Evolutionary conservation across 2,888 invertebrate genomes (phyloP).

Genomic region (Seira musarum): DNA sequence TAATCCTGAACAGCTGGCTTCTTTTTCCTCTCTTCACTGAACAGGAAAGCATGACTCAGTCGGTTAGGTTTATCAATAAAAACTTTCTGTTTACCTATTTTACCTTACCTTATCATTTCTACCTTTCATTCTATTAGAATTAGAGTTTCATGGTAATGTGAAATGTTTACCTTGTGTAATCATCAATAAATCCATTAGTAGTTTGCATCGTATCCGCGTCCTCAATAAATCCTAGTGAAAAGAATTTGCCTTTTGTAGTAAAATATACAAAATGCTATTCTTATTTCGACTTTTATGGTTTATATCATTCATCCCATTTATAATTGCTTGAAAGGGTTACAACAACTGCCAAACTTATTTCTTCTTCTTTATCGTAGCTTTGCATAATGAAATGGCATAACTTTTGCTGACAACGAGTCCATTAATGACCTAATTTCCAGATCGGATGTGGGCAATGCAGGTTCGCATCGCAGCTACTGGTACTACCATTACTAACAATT

Average conservation of each 20-base stretch:
- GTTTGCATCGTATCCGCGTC: not conserved
- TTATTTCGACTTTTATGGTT: too few relatives aligned
- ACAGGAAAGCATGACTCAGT: slow-evolving; percentile 6
- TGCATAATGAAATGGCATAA: slow-evolving; percentile 7
- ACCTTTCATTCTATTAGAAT: not conserved
- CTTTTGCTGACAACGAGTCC: slow-evolving; percentile 3
- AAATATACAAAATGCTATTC: too few relatives aligned
- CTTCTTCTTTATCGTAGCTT: not conserved
- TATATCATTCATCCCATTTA: not conserved
- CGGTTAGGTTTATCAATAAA: slow-evolving; percentile 4
- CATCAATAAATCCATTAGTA: slow-evolving; percentile 10
- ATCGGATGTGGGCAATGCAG: not conserved
- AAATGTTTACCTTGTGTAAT: not conserved
- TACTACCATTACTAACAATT: not conserved
- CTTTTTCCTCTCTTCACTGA: not conserved
- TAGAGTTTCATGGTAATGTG: not conserved
- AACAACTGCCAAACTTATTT: not conserved
- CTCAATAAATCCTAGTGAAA: not conserved
- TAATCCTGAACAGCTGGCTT: slow-evolving; percentile 3
- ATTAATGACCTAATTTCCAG: slow-evolving; percentile 3
- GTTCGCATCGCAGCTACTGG: not conserved
- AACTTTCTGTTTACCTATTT: not conserved
- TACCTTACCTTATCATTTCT: not conserved
- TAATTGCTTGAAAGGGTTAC: not conserved
- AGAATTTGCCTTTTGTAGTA: not conserved